Percentiles rank a stretch among this genome's conserved stretches.
These are phyloP conservation scores for Echinarachnius parma DNA, from an alignment of 53 echinoderm and acorn worm genomes.

Conservation along the genomic window DNA sequence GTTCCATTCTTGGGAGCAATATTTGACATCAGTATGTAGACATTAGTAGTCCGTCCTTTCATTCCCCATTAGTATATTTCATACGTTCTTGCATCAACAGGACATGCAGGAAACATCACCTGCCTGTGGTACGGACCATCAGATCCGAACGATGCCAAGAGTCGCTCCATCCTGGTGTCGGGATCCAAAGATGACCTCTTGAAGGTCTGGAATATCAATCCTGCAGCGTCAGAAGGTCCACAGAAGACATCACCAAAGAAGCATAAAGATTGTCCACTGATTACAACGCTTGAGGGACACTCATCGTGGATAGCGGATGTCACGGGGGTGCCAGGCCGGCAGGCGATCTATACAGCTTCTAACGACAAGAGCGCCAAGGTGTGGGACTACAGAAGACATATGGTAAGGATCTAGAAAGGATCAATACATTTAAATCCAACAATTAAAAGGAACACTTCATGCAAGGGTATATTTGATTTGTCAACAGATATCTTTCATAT, in stretches of 20 bases:
- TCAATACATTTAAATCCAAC: too few relatives aligned
- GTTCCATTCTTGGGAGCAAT: too few relatives aligned
- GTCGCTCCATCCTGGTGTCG: slow-evolving; percentile 43
- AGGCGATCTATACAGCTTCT: slow-evolving; percentile 60
- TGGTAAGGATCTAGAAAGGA: slow-evolving; percentile 60
- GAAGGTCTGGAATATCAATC: slow-evolving; percentile 59
- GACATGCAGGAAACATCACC: slow-evolving; percentile 58
- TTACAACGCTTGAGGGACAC: slow-evolving; percentile 81
- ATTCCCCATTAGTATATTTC: too few relatives aligned
- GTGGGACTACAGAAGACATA: slow-evolving; percentile 64
- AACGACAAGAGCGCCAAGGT: slow-evolving; percentile 86
- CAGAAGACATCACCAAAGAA: slow-evolving; percentile 67
- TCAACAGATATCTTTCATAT: too few relatives aligned
- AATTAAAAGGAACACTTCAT: too few relatives aligned
- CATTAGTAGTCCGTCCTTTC: too few relatives aligned
- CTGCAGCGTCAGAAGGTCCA: neutral
- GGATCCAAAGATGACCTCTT: slow-evolving; percentile 78
- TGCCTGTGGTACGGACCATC: slow-evolving; percentile 18
- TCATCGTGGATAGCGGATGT: slow-evolving; percentile 95
- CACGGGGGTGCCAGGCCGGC: slow-evolving; percentile 32
- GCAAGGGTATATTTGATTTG: too few relatives aligned
- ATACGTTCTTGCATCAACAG: slow-evolving; percentile 4
- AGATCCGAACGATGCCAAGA: neutral
- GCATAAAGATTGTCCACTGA: slow-evolving; percentile 53
- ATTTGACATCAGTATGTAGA: too few relatives aligned